phyloP scores from a whole-genome alignment of 1,140 invertebrate genomes.

The Danaus plexippus region DNA sequence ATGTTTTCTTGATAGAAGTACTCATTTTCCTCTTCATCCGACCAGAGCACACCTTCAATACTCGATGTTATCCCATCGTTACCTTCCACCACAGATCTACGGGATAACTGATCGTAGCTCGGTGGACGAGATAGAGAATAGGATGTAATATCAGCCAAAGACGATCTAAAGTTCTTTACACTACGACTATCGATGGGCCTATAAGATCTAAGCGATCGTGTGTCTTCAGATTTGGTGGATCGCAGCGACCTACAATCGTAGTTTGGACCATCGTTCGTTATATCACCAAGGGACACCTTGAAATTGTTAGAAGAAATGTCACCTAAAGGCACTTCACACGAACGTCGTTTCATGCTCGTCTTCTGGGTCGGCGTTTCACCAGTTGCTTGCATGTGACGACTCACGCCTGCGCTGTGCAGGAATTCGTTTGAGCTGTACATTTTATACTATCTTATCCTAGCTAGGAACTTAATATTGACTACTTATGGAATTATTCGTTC shows the following conservation, averaged over 20 bases:
- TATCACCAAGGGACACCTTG: conserved; percentile 58
- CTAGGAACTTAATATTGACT: conserved; percentile 64
- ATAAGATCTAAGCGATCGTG: conserved; percentile 45
- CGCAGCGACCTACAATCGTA: conserved; percentile 54
- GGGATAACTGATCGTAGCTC: conserved; percentile 58
- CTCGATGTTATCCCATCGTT: conserved; percentile 61
- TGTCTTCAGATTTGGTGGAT: conserved; percentile 54
- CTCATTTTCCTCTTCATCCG: conserved; percentile 69
- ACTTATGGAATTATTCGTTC: conserved; percentile 63
- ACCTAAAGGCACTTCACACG: conserved; percentile 61
- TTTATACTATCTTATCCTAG: conserved; percentile 45
- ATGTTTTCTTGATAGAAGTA: conserved; percentile 69
- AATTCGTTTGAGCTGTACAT: conserved; percentile 67
- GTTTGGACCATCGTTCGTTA: conserved; percentile 44
- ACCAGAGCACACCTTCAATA: conserved; percentile 69
- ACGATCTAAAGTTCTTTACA: conserved; percentile 60
- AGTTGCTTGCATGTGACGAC: conserved; percentile 63
- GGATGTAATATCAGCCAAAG: conserved; percentile 50
- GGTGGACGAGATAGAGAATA: conserved; percentile 52
- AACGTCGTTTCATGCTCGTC: conserved; percentile 60
- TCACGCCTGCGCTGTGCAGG: conserved; percentile 60
- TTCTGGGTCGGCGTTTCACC: conserved; percentile 59
- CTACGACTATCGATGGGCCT: conserved; percentile 59
- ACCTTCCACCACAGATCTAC: conserved; percentile 51
- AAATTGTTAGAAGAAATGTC: conserved; percentile 63